These are phyloP conservation scores for Enteromius afrohamiltoni DNA, from an alignment of 2,797 vertebrate genomes.

Conservation along the genomic window DNA sequence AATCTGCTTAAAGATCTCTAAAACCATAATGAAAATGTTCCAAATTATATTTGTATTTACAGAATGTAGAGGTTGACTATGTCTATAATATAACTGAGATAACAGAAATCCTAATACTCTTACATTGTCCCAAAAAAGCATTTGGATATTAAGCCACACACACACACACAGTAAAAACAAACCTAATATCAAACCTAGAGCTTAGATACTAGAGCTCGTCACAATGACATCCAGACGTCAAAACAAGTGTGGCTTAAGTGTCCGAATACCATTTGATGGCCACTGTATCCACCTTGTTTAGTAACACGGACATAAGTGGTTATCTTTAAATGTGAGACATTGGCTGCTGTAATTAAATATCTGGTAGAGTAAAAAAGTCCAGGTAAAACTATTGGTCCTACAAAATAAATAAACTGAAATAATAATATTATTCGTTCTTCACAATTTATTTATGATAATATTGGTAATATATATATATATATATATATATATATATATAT, in stretches of 20 bases:
- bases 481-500: too few relatives aligned
- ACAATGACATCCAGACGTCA: not conserved
- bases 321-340: not conserved
- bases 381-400: too few relatives aligned
- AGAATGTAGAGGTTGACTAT: not conserved
- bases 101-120: not conserved
- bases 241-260: not conserved
- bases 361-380: too few relatives aligned
- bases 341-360: not conserved
- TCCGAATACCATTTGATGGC: not conserved
- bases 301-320: not conserved
- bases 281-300: not conserved
- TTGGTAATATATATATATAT: too few relatives aligned
- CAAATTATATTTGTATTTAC: not conserved
- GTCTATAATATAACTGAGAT: not conserved
- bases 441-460: too few relatives aligned
- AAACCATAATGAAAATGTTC: not conserved
- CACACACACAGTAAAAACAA: not conserved
- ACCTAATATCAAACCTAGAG: constrained; percentile 1
- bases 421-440: too few relatives aligned
- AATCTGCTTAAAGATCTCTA: not conserved
- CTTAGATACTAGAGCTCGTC: not conserved
- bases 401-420: too few relatives aligned
- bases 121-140: not conserved
- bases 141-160: not conserved